Evolutionary conservation across 2,888 invertebrate species (phyloP).

Genomic region (Lottia gigantea): DNA sequence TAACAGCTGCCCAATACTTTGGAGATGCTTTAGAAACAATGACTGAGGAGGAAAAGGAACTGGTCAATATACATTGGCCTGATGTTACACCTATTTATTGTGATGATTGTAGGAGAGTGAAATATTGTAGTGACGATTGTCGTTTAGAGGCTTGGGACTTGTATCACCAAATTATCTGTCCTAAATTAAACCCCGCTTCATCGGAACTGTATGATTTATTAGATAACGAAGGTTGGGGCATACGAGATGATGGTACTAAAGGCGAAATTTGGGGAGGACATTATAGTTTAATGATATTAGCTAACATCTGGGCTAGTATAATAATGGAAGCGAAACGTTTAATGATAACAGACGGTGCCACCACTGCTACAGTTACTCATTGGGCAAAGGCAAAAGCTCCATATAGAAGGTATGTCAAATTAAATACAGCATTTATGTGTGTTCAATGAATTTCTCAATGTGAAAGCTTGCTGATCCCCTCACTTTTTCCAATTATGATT

Average conservation of each 20-base stretch:
- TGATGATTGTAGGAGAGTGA: constrained; percentile 43
- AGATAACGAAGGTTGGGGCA: constrained; percentile 43
- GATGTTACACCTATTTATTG: constrained; percentile 42
- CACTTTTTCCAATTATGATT: too few relatives aligned
- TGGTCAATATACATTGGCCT: constrained; percentile 53
- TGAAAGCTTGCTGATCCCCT: too few relatives aligned
- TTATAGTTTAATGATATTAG: constrained; percentile 52
- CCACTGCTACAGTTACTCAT: constrained; percentile 43
- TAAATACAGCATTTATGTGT: too few relatives aligned
- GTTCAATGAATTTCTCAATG: too few relatives aligned
- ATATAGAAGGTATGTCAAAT: constrained; percentile 49
- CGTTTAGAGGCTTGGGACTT: constrained; percentile 75
- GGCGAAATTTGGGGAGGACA: constrained; percentile 51
- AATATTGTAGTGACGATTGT: constrained; percentile 75
- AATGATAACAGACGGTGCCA: constrained; percentile 39
- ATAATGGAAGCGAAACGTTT: constrained; percentile 44
- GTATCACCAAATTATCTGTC: constrained; percentile 84
- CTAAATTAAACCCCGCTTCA: constrained; percentile 41
- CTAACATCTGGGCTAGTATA: constrained; percentile 55
- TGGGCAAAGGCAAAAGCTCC: constrained; percentile 59
- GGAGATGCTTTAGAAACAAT: constrained; percentile 37
- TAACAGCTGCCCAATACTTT: constrained; percentile 80
- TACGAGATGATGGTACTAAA: constrained; percentile 36
- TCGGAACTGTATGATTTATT: constrained; percentile 44
- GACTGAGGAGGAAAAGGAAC: constrained; percentile 27